Conservation (phyloP, 2,113 vertebrate genomes). For the Glaucomys volans region DNA sequence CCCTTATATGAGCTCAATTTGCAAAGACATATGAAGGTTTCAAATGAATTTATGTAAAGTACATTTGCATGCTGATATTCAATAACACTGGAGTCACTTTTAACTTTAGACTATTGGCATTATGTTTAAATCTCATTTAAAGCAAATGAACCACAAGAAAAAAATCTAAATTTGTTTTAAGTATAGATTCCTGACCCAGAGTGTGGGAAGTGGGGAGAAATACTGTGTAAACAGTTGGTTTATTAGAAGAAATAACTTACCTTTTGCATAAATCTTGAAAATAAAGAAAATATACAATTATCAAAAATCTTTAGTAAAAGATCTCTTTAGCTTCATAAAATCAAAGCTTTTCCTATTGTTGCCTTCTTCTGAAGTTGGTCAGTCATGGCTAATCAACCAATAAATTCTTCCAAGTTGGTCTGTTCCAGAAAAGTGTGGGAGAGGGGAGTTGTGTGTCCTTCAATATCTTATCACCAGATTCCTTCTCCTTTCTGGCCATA, state of each 20-base stretch:
- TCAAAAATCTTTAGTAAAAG: conserved; percentile 29
- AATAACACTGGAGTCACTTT: conserved; percentile 46
- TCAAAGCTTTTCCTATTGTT: neutral
- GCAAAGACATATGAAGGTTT: conserved; percentile 57
- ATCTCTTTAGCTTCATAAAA: neutral
- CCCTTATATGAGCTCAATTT: conserved; percentile 40
- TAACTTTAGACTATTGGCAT: conserved; percentile 37
- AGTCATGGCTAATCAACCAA: neutral
- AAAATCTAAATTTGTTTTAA: conserved; percentile 30
- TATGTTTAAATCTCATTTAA: conserved; percentile 69
- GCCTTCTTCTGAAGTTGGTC: neutral
- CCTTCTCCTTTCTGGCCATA: neutral
- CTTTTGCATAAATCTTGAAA: neutral
- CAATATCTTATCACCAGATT: neutral
- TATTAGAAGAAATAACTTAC: conserved; percentile 31
- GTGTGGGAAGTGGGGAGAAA: neutral
- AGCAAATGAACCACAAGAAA: neutral
- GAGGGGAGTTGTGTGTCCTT: neutral
- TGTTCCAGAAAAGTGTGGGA: neutral
- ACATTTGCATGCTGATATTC: conserved; percentile 40
- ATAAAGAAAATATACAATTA: neutral
- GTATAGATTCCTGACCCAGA: neutral
- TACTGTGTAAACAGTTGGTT: neutral
- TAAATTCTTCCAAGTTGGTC: neutral
- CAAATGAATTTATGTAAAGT: conserved; percentile 59